Evolutionary conservation across 1,140 invertebrate species (phyloP).

Genomic region (Zaprionus camerounensis): DNA sequence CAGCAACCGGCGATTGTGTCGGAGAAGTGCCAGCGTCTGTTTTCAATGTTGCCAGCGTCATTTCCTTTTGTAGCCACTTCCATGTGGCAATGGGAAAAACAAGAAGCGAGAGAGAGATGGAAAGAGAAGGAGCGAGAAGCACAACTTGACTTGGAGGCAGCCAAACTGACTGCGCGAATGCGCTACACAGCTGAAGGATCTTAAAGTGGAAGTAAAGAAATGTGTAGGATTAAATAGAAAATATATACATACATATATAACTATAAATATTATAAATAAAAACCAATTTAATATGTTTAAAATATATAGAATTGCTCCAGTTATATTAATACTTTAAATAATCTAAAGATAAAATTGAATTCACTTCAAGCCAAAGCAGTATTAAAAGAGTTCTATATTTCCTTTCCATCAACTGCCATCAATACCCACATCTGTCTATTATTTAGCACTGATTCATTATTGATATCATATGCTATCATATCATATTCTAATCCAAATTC

Average conservation of each 20-base stretch:
- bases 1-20: slow-evolving; percentile 69
- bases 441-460: neutral
- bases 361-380: too few relatives aligned
- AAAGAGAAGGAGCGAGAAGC: neutral
- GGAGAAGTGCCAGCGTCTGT: slow-evolving; percentile 78
- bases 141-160: neutral
- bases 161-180: slow-evolving; percentile 9
- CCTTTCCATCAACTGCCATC: neutral
- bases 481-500: slow-evolving; percentile 3
- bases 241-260: neutral
- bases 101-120: neutral
- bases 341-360: neutral
- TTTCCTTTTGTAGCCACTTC: slow-evolving; percentile 79
- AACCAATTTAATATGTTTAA: neutral
- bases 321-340: neutral
- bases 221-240: neutral
- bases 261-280: neutral
- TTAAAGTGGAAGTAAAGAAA: neutral
- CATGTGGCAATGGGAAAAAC: slow-evolving; percentile 18
- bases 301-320: neutral
- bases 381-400: neutral
- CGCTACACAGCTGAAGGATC: slow-evolving; percentile 13
- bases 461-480: neutral
- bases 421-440: neutral
- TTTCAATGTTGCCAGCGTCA: slow-evolving; percentile 80